Evolutionary conservation across 2,797 vertebrate species (phyloP), one percentile per base, ranked within the genome.

Genomic region (Sebastes taczanowskii): DNA sequence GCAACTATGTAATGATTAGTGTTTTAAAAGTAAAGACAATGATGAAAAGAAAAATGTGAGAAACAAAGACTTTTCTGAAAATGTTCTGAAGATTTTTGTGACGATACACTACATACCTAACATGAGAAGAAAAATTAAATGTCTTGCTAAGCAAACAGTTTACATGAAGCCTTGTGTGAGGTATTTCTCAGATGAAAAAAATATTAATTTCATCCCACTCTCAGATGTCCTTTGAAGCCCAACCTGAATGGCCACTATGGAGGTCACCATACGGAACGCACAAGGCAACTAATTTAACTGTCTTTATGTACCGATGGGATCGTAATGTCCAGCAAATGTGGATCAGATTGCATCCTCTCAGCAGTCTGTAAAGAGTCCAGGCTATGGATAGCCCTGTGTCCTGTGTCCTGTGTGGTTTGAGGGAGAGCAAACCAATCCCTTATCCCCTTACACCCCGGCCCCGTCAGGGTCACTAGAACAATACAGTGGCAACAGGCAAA

Each of bases 261-360:
- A 71, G 55, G 68, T 82, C 72, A 86, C 25, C 4, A 32, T 49
- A 30, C 46, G 67, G 62, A 81, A 81, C 55, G 71, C 66, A 74
- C 30, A 75, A 60, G 27, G 62, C 63, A 62, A 27, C 61, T 56
- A 65, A 71, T 59, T 62, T 23, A 80, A 81, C 59, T 58, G 69
- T 72, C 83, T 74, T 84, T 30, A 78, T 86, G 63, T 74, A 79
- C 68, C 75, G 81, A 77, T 88, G 84, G 74, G 86, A 92, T 91
- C 85, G 85, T 81, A 80, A 90, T 82, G 90, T 94, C 92, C 93
- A 89, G 88, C 81, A 77, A 84, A 87, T 74, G 82, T 35, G 76
- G 94, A 94, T 96, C 93, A 81, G 85, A 91, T 96, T 95, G 91
- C 95, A 92, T 90, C 89, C 95, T 92, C 91, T 95, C 91, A 88